Evolutionary conservation across 2,888 invertebrate genomes (phyloP).

Genomic region (Callinectes sapidus): DNA sequence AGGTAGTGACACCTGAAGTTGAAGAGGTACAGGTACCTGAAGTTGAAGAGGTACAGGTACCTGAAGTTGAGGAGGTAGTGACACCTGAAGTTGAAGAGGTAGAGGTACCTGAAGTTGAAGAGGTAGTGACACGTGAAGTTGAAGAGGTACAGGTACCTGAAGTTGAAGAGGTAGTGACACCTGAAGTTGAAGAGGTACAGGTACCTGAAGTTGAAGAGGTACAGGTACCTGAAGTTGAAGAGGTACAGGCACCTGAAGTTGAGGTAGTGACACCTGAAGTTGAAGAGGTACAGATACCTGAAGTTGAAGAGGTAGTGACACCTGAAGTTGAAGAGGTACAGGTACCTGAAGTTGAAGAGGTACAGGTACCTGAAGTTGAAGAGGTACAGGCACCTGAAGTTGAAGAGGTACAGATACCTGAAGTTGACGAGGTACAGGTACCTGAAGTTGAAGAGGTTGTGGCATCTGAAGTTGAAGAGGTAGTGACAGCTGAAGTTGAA

Average conservation of each 20-base stretch:
- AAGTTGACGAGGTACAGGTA: not conserved
- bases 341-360: not conserved
- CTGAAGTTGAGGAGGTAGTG: not conserved
- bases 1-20: not conserved
- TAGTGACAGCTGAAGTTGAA: not conserved
- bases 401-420: slow-evolving; percentile 18
- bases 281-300: not conserved
- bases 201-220: not conserved
- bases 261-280: not conserved
- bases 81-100: not conserved
- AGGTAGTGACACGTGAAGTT: not conserved
- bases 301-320: not conserved
- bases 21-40: not conserved
- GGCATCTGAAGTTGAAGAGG: not conserved
- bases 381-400: not conserved
- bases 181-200: not conserved
- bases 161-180: not conserved
- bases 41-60: not conserved
- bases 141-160: not conserved
- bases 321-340: not conserved
- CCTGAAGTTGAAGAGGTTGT: not conserved
- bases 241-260: not conserved
- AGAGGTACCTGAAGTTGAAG: not conserved
- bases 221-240: not conserved
- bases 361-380: not conserved